Evolutionary conservation across 2,113 vertebrate genomes (phyloP).

Genomic region (Microcebus griseorufus): DNA sequence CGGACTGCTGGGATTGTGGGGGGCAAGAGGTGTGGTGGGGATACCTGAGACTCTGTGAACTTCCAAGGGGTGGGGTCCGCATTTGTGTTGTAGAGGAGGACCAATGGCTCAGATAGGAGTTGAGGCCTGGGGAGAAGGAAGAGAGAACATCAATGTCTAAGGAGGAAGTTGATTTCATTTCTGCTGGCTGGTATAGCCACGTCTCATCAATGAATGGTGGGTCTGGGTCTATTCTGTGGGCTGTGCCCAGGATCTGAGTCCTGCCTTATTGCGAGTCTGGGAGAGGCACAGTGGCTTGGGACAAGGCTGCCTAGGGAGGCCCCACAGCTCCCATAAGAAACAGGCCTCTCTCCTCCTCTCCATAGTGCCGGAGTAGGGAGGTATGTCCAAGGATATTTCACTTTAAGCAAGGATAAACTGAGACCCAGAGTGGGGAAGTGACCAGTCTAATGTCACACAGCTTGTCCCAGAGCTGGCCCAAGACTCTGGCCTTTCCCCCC

Average conservation of each 20-base stretch:
- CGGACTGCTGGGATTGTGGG: background rate
- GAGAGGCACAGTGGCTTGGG: background rate
- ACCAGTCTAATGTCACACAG: background rate
- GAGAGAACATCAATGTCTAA: background rate
- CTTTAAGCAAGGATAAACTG: background rate
- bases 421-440: background rate
- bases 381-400: background rate
- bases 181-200: background rate
- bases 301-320: background rate
- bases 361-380: background rate
- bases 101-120: background rate
- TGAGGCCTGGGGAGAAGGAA: background rate
- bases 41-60: background rate
- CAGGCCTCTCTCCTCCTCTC: background rate
- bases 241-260: background rate
- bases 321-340: background rate
- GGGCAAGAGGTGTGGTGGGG: background rate
- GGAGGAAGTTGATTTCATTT: background rate
- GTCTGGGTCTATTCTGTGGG: background rate
- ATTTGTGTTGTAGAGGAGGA: background rate
- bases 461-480: background rate
- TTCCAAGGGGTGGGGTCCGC: too few species aligned
- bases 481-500: background rate
- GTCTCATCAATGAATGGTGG: background rate
- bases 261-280: background rate